These are phyloP conservation scores for rabbit (Oryctolagus cuniculus) DNA, from an alignment of 2,113 vertebrate genomes.

Conservation along the genomic window DNA sequence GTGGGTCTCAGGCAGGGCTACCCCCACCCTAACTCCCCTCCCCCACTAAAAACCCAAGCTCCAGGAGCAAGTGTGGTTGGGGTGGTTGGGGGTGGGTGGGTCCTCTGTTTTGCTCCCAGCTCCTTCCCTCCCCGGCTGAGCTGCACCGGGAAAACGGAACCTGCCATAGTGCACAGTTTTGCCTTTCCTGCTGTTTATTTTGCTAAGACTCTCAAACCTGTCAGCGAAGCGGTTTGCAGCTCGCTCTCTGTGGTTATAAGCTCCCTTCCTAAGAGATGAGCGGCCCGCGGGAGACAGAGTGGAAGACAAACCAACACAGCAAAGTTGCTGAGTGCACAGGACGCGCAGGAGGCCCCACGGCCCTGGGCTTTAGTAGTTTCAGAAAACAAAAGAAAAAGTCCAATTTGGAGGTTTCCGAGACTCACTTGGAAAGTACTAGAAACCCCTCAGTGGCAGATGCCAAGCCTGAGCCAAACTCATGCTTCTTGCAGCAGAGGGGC, in stretches of 20 bases:
- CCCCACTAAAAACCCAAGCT: not conserved
- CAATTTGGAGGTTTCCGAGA: not conserved
- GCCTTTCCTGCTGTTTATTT: slow-evolving; percentile 71
- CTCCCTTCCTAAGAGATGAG: slow-evolving; percentile 71
- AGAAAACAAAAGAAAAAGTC: not conserved
- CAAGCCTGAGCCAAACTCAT: not conserved
- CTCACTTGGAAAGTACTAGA: not conserved
- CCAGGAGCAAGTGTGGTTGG: too few relatives aligned
- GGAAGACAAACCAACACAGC: slow-evolving; percentile 58
- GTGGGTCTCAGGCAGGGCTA: slow-evolving; percentile 46
- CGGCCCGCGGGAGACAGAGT: slow-evolving; percentile 47
- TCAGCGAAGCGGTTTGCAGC: slow-evolving; percentile 75
- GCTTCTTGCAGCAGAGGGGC: not conserved
- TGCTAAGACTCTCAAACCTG: slow-evolving; percentile 79
- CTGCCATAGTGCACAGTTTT: slow-evolving; percentile 78
- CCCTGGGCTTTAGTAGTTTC: not conserved
- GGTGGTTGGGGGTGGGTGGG: too few relatives aligned
- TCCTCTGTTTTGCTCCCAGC: slow-evolving; percentile 62
- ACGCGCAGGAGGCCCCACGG: slow-evolving; percentile 3
- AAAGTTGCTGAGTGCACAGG: slow-evolving; percentile 52
- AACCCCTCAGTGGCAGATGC: not conserved
- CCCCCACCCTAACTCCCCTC: slow-evolving; percentile 44
- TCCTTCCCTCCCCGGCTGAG: slow-evolving; percentile 51
- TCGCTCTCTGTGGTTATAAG: slow-evolving; percentile 64
- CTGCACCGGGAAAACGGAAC: slow-evolving; percentile 55